Evolutionary conservation across 2,888 invertebrate species (phyloP).

Genomic region (Aleiodes alternator): DNA sequence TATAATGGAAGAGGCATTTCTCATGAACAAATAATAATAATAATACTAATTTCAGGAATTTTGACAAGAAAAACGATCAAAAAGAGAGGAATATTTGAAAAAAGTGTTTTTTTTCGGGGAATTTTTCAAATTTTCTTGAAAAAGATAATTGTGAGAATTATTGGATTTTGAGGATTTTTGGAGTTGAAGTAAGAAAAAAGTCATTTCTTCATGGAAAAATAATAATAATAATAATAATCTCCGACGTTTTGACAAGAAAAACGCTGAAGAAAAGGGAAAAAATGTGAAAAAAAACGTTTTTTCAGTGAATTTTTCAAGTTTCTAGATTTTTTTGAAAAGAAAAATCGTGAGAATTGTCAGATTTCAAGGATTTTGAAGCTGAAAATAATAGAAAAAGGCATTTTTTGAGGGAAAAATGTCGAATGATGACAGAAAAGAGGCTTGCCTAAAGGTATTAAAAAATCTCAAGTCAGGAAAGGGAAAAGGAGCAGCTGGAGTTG

Average conservation of each 20-base stretch:
- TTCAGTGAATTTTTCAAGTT: too few relatives aligned
- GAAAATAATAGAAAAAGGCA: not conserved
- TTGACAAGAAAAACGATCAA: too few relatives aligned
- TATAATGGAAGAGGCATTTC: not conserved
- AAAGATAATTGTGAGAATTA: not conserved
- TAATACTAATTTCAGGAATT: not conserved
- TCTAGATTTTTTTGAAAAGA: too few relatives aligned
- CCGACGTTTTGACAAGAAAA: not conserved
- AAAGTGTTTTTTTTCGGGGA: too few relatives aligned
- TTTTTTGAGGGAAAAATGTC: constrained; percentile 40
- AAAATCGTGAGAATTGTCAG: not conserved
- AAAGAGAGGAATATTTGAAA: too few relatives aligned
- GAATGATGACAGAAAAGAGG: constrained; percentile 8
- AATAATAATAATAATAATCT: too few relatives aligned
- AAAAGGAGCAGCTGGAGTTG: constrained; percentile 51
- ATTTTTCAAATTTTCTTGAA: too few relatives aligned
- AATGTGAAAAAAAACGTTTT: not conserved
- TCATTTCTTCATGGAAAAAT: too few relatives aligned
- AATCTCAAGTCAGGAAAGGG: constrained; percentile 44
- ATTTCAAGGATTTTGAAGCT: too few relatives aligned
- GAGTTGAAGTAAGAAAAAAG: too few relatives aligned
- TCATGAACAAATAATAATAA: not conserved
- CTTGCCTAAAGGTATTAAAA: constrained; percentile 11
- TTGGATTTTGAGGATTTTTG: too few relatives aligned
- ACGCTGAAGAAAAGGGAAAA: not conserved